These are phyloP conservation scores for Gorsachius goisagi DNA, from an alignment of 2,113 vertebrate genomes.

Conservation along the genomic window DNA sequence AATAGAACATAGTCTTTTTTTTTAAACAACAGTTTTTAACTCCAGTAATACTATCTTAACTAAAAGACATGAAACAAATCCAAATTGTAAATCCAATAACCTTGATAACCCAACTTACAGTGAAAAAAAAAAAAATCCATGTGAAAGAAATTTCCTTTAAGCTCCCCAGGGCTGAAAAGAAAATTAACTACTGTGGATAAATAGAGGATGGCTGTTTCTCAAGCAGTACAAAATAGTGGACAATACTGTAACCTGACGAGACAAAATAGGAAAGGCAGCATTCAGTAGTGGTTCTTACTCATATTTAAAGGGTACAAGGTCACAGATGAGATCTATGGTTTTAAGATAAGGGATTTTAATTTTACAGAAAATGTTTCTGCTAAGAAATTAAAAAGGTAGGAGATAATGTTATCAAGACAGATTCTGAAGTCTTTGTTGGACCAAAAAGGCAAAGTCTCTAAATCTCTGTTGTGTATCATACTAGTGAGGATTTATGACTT, in stretches of 20 bases:
- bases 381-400: constrained; percentile 46
- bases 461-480: constrained; percentile 7
- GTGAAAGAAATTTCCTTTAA: background rate
- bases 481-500: constrained; percentile 41
- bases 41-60: background rate
- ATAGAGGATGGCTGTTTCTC: background rate
- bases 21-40: background rate
- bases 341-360: constrained; percentile 53
- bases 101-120: background rate
- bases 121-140: background rate
- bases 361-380: constrained; percentile 36
- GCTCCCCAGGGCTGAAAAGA: background rate
- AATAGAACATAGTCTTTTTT: background rate
- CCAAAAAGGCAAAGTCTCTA: background rate
- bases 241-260: background rate
- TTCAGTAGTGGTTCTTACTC: background rate
- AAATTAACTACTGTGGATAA: background rate
- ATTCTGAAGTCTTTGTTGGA: background rate
- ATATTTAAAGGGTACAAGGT: constrained; percentile 20
- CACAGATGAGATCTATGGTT: background rate
- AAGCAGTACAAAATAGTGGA: background rate
- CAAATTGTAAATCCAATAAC: background rate
- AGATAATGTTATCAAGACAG: constrained; percentile 32
- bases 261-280: background rate
- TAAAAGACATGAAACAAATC: constrained; percentile 7